These are phyloP conservation scores for Rhinatrema bivittatum DNA, from an alignment of 2,797 vertebrate species.

Conservation along the genomic window DNA sequence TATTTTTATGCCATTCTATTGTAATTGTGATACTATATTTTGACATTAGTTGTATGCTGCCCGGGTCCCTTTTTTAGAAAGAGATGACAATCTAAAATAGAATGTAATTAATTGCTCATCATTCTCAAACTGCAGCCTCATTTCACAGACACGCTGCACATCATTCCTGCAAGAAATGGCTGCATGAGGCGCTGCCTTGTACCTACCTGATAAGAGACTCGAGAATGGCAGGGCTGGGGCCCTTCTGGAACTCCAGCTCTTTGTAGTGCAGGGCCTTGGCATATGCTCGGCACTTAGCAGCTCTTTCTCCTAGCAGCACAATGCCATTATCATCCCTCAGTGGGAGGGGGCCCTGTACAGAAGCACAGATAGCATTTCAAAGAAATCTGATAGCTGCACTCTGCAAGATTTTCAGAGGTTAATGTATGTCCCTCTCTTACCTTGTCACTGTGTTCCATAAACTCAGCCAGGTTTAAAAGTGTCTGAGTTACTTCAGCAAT, in stretches of 20 bases:
- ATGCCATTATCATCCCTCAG: conserved; percentile 94
- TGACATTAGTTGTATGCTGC: too few species aligned
- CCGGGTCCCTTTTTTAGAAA: too few species aligned
- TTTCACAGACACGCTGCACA: too few species aligned
- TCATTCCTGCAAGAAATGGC: too few species aligned
- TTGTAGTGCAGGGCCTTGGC: conserved; percentile 98
- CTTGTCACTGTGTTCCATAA: conserved; percentile 99
- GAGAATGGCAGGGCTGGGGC: conserved; percentile 84
- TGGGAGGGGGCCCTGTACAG: conserved; percentile 80
- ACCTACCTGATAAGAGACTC: conserved; percentile 98
- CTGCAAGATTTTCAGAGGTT: too few species aligned
- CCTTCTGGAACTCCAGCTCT: conserved; percentile 97
- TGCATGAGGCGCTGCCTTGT: too few species aligned
- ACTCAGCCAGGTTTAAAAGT: conserved; percentile 91
- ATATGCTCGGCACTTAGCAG: conserved; percentile 93
- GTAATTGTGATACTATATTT: too few species aligned
- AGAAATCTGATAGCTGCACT: too few species aligned
- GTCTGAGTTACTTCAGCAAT: conserved; percentile 98
- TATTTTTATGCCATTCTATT: too few species aligned
- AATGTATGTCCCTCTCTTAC: conserved; percentile 48
- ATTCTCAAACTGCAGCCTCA: too few species aligned
- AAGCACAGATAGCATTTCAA: background rate
- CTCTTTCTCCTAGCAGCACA: conserved; percentile 89
- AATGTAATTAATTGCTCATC: too few species aligned
- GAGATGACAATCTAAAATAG: too few species aligned